Evolutionary conservation across 2,888 invertebrate species (phyloP), one percentile per base, ranked within the genome.

Genomic region (Aphodius granarius): DNA sequence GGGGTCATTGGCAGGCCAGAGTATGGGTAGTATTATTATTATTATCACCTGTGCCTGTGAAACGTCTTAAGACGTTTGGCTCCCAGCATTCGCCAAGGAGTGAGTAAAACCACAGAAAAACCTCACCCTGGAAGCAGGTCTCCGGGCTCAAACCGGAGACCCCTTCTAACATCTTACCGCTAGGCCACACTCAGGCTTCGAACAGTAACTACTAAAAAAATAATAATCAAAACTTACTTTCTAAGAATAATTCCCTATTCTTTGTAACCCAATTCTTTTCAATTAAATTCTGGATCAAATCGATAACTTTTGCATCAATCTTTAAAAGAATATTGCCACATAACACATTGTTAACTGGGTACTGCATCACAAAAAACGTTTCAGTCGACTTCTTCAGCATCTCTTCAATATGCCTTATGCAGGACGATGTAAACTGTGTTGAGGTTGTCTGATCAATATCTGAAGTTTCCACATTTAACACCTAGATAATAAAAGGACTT

Each of bases 191-290:
- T n/a, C n/a, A n/a, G n/a, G n/a, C n/a, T n/a, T n/a, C n/a, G n/a
- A 43, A 22, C 66, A 23, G 21, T 22, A 13, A 13, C 13, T 21
- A 20, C 15, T 5, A 9, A 20, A 73, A 66, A 16, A 65, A 18
- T 15, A 13, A 72, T 17, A 23, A 13, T 2, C 15, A 16, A 20
- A 6, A 23, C 13, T 62, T 62, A 73, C 73, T 62, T 23, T 23
- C 23, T 66, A 43, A 66, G 66, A 73, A 73, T 22, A 43, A 22
- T 66, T 73, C 66, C 16, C 19, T 62, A 43, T 73, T 66, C 9
- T 66, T 16, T n/a, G 66, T 17, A 62, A 73, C 68, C 16, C 19
- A 22, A 2, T 43, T 43, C n/a, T 23, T 43, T 15, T 68, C 18
- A 1, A 73, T 5, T 19, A 73, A 66, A 19, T 22, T n/a, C 0